phyloP scores from a whole-genome alignment of 2,113 vertebrate species.

The Sander vitreus region DNA sequence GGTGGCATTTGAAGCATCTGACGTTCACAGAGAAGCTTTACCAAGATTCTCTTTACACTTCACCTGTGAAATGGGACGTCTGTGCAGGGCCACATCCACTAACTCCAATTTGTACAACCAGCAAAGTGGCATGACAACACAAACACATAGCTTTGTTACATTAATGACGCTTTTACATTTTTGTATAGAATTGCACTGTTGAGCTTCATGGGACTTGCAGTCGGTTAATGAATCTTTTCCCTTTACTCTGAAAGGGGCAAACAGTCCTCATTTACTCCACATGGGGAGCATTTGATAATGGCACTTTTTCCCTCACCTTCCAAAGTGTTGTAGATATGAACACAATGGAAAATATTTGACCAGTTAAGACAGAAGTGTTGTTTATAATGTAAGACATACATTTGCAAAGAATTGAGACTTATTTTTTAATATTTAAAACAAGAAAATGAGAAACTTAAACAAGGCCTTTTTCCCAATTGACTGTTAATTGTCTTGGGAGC shows the following conservation, averaged over 20 bases:
- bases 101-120: conserved; percentile 68
- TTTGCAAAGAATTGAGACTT: conserved; percentile 95
- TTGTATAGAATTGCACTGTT: conserved; percentile 68
- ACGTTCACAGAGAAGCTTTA: conserved; percentile 35
- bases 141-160: conserved; percentile 58
- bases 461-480: conserved; percentile 90
- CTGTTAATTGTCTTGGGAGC: conserved; percentile 74
- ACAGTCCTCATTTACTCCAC: conserved; percentile 47
- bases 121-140: conserved; percentile 67
- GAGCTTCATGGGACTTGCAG: conserved; percentile 51
- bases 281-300: conserved; percentile 71
- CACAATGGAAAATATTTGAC: conserved; percentile 83
- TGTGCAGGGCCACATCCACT: conserved; percentile 28
- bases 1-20: conserved; percentile 45
- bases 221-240: conserved; percentile 42
- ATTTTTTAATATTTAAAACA: conserved; percentile 97
- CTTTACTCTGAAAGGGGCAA: conserved; percentile 64
- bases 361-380: conserved; percentile 82
- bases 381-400: conserved; percentile 96
- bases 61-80: conserved; percentile 48
- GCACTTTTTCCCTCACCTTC: conserved; percentile 84
- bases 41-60: conserved; percentile 7
- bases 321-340: conserved; percentile 84
- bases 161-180: conserved; percentile 66
- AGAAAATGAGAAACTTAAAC: conserved; percentile 79